A percentile compares a stretch with the other conserved stretches of the same genome.
These are phyloP conservation scores for Dryobates pubescens DNA, from an alignment of 2,797 vertebrate genomes.

Conservation along the genomic window DNA sequence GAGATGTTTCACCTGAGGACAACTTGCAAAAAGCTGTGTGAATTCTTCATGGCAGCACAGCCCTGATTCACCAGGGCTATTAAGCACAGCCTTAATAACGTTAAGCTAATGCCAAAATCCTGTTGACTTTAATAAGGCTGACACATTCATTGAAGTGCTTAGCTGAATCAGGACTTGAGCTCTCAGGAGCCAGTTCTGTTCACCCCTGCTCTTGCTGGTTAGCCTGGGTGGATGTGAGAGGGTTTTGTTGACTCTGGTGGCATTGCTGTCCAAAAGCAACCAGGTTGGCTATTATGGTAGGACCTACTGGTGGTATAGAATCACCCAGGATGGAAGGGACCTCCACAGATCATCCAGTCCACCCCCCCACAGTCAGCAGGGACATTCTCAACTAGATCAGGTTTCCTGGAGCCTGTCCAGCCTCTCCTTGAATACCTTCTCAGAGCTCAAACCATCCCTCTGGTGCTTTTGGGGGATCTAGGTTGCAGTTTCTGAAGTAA, in stretches of 20 bases:
- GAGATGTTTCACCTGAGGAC: slow-evolving; percentile 1
- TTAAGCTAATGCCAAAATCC: too few relatives aligned
- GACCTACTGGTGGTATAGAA: not conserved
- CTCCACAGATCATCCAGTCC: too few relatives aligned
- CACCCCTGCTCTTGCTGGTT: not conserved
- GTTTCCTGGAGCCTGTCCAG: too few relatives aligned
- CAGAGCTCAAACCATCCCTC: too few relatives aligned
- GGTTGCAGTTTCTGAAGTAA: not conserved
- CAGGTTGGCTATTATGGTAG: not conserved
- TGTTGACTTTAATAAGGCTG: too few relatives aligned
- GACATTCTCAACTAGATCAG: too few relatives aligned
- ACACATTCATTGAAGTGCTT: not conserved
- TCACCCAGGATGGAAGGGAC: too few relatives aligned
- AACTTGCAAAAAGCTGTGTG: not conserved
- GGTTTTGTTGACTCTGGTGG: not conserved
- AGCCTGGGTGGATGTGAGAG: not conserved
- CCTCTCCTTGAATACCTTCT: too few relatives aligned
- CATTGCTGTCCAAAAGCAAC: not conserved
- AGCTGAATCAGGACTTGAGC: slow-evolving; percentile 6
- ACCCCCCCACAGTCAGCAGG: too few relatives aligned
- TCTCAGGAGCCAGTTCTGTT: not conserved
- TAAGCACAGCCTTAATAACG: slow-evolving; percentile 1
- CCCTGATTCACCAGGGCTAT: not conserved
- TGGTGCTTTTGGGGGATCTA: not conserved
- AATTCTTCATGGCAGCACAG: not conserved